Base-by-base conservation (phyloP, 2,797 vertebrate species). In the Enteromius mattozi region DNA sequence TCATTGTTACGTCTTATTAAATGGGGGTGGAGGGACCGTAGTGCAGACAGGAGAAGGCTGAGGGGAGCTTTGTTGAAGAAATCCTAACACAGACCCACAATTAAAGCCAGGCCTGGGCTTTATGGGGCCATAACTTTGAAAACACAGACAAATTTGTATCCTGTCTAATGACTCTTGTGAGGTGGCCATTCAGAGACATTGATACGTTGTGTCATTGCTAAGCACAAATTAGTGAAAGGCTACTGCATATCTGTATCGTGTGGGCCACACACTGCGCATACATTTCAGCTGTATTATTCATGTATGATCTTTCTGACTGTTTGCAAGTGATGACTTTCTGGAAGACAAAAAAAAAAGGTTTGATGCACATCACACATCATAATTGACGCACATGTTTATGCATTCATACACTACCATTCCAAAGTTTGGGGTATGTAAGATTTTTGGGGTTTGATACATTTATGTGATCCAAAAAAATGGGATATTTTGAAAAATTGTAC, bases 41-140 rank as follows among this genome's bases (percentile, higher is more conserved):
- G 37, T 79, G 76, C 87, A 79, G 82, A 86, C 81, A 61, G 54
- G 69, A 54, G 63, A 40, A 70, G 8, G 82, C 86, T 89, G 74
- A 90, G 84, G 87, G 81, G 83, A 81, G 75, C 88, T 89, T 90
- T 90, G 89, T 90, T 88, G 71, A 85, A 83, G 81, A 82, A 81
- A 86, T 82, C 74, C 80, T 54, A 82, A 75, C 42, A 54, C 80
- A 75, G 61, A 45, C 71, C 68, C 47, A 24, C 81, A 81, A 81
- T 88, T 87, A 87, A 86, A 83, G 65, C 72, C 27, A 71, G 84
- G 81, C 45, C 69, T 83, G 69, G 80, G 49, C 69, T 88, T 89
- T 90, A 88, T 88, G 80, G 86, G 75, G 72, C 78, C 70, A 66
- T 89, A 87, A 87, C 70, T 85, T 66, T n/a, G 35, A 59, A 27